Evolutionary conservation across 2,888 invertebrate genomes (phyloP).

Genomic region (Plagodis dolabraria): DNA sequence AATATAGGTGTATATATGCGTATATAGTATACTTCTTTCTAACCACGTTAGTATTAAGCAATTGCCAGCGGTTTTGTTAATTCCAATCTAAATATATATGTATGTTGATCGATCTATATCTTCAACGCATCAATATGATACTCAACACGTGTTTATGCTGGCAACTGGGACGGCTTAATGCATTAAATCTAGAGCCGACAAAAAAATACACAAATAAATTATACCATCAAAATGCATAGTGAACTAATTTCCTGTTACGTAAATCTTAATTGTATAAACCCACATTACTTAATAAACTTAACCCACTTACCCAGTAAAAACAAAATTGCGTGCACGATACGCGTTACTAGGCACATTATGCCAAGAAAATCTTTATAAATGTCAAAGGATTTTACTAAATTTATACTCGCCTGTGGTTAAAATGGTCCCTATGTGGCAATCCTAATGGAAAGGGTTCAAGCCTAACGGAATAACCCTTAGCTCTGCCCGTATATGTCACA

Average conservation of each 20-base stretch:
- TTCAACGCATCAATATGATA: conserved; percentile 45
- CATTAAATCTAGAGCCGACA: conserved; percentile 65
- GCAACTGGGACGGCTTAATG: conserved; percentile 64
- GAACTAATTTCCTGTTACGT: conserved; percentile 34
- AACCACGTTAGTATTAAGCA: conserved; percentile 6
- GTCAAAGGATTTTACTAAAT: conserved; percentile 52
- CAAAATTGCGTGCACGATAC: conserved; percentile 33
- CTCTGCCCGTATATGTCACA: conserved; percentile 59
- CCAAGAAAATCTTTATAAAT: conserved; percentile 43
- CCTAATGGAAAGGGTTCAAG: conserved; percentile 59
- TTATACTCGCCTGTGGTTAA: conserved; percentile 53
- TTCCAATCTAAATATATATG: conserved; percentile 31
- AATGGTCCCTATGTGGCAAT: conserved; percentile 60
- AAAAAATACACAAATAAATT: conserved; percentile 62
- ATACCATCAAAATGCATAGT: conserved; percentile 32
- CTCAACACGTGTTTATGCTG: conserved; percentile 63
- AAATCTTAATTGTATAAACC: conserved; percentile 28
- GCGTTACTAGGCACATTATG: conserved; percentile 29
- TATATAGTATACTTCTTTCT: not conserved
- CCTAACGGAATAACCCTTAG: conserved; percentile 50
- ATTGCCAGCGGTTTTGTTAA: conserved; percentile 37
- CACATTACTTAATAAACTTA: conserved; percentile 24
- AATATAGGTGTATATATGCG: too few species aligned
- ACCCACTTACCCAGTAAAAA: conserved; percentile 30
- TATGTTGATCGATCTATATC: conserved; percentile 38